A percentile compares a stretch with the other conserved stretches of the same genome.
Conservation (phyloP, 2,888 invertebrate species). For the Chalcosyrphus nemorum region DNA sequence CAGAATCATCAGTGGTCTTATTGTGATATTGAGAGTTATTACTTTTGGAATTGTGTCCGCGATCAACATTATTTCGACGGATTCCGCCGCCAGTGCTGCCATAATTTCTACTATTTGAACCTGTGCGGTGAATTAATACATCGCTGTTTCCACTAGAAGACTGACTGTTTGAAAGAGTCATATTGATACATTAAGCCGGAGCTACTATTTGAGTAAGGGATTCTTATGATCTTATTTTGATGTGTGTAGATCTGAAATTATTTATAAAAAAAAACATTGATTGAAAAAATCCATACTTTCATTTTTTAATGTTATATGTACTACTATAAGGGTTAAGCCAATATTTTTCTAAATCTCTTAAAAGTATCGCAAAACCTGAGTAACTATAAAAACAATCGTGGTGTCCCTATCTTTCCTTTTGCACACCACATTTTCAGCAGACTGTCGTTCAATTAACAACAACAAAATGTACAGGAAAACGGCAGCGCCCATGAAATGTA, state of each 20-base stretch:
- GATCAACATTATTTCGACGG: conserved; percentile 42
- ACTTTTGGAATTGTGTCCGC: conserved; percentile 21
- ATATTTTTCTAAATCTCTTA: too few species aligned
- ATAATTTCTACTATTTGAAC: conserved; percentile 39
- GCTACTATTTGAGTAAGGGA: background rate
- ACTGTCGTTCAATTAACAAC: too few species aligned
- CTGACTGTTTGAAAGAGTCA: conserved; percentile 67
- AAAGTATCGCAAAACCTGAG: too few species aligned
- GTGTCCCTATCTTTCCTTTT: too few species aligned
- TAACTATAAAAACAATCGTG: too few species aligned
- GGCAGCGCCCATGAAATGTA: too few species aligned
- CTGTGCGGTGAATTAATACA: conserved; percentile 41
- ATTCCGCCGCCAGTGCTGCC: conserved; percentile 22
- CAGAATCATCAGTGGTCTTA: conserved; percentile 7
- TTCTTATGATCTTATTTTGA: background rate
- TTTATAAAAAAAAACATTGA: background rate
- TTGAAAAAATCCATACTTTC: background rate
- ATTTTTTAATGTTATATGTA: too few species aligned
- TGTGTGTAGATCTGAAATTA: background rate
- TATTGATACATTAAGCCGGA: background rate
- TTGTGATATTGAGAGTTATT: conserved; percentile 29
- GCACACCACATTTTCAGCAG: too few species aligned
- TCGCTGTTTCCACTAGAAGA: conserved; percentile 57
- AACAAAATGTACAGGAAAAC: too few species aligned
- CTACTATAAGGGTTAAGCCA: too few species aligned